Evolutionary conservation across 2,888 invertebrate species (phyloP).

Genomic region (Gryllus longicercus): DNA sequence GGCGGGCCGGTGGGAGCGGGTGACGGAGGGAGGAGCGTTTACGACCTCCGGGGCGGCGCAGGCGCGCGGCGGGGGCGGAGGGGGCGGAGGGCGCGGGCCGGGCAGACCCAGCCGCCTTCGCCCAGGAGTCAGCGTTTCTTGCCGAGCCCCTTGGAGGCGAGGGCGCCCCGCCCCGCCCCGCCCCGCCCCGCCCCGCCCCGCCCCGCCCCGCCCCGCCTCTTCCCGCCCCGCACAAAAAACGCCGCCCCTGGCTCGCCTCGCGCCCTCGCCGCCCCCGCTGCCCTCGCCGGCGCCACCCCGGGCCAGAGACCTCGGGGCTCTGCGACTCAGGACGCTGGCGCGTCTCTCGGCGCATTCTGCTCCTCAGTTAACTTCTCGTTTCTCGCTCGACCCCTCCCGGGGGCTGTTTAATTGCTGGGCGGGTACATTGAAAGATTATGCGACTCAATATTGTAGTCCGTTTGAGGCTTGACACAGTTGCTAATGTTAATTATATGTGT

Average conservation of each 20-base stretch:
- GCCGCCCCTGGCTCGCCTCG: not conserved
- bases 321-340: not conserved
- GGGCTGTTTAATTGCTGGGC: too few species aligned
- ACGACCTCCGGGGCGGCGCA: too few species aligned
- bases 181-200: too few species aligned
- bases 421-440: too few species aligned
- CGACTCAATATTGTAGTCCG: too few species aligned
- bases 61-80: not conserved
- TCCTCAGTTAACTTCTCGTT: too few species aligned
- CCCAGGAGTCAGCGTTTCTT: not conserved
- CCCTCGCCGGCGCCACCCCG: not conserved
- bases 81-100: not conserved
- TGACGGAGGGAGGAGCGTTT: too few species aligned
- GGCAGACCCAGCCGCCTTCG: not conserved
- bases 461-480: too few species aligned
- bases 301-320: not conserved
- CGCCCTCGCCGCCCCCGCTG: not conserved
- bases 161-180: too few species aligned
- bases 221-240: not conserved
- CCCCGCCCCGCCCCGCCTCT: not conserved
- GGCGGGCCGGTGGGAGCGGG: too few species aligned
- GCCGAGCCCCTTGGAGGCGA: not conserved
- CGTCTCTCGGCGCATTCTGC: not conserved
- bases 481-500: too few species aligned
- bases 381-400: too few species aligned